Evolutionary conservation across 2,888 invertebrate genomes (phyloP).

Genomic region (Encarsia formosa): DNA sequence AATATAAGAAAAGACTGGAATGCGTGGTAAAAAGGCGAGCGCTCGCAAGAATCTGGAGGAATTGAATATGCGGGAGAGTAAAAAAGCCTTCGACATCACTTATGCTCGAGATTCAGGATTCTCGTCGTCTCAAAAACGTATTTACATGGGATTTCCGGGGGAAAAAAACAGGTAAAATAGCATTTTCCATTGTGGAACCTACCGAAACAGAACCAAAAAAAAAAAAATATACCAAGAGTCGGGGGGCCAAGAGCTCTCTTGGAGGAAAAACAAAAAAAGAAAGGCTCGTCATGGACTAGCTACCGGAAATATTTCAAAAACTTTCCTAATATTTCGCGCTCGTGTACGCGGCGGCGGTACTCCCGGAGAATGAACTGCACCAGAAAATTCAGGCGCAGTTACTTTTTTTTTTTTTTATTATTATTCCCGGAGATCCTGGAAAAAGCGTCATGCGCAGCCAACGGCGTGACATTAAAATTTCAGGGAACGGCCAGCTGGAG

Average conservation of each 20-base stretch:
- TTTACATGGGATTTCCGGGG: constrained; percentile 10
- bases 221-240: not conserved
- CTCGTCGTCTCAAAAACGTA: constrained; percentile 1
- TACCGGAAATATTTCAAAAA: constrained; percentile 9
- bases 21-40: too few species aligned
- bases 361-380: not conserved
- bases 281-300: not conserved
- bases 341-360: not conserved
- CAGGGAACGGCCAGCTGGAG: too few species aligned
- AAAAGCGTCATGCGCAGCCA: too few species aligned
- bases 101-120: constrained; percentile 5
- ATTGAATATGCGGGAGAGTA: too few species aligned
- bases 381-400: not conserved
- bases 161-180: constrained; percentile 13
- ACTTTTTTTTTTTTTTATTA: not conserved
- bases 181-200: constrained; percentile 9
- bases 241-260: not conserved
- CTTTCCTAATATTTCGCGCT: constrained; percentile 15
- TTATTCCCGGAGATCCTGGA: too few species aligned
- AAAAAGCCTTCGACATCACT: constrained; percentile 14
- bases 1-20: not conserved
- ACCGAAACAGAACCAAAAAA: not conserved
- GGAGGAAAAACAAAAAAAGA: not conserved
- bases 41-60: too few species aligned
- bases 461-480: constrained; percentile 8